phyloP scores from a whole-genome alignment of 2,113 vertebrate species.

The Panurus biarmicus region DNA sequence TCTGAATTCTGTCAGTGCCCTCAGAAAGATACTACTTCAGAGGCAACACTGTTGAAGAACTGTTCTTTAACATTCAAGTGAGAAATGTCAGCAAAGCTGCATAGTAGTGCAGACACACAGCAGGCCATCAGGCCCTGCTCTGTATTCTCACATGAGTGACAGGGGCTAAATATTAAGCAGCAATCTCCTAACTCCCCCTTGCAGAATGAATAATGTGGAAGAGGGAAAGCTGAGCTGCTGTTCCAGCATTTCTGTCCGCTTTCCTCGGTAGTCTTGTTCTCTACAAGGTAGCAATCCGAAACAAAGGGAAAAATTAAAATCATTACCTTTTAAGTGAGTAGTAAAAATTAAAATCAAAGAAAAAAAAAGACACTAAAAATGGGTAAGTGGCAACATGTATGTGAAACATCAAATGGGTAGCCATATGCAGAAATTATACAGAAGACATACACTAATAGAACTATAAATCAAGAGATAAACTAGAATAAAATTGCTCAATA shows the following conservation, averaged over 20 bases:
- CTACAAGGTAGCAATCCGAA: not conserved
- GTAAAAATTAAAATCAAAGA: not conserved
- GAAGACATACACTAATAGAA: not conserved
- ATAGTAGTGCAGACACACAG: not conserved
- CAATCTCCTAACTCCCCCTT: not conserved
- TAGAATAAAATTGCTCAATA: not conserved
- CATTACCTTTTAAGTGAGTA: not conserved
- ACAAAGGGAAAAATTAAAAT: not conserved
- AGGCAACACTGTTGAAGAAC: not conserved
- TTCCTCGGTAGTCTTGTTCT: not conserved
- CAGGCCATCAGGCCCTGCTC: not conserved
- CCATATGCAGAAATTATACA: not conserved
- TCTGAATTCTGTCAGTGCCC: not conserved
- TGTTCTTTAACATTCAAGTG: not conserved
- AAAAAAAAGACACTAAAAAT: not conserved
- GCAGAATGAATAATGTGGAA: not conserved
- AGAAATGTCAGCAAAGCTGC: not conserved
- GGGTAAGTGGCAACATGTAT: not conserved
- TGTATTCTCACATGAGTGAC: not conserved
- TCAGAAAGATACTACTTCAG: not conserved
- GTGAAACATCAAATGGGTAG: not conserved
- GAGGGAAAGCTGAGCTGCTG: not conserved
- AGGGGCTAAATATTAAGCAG: slow-evolving; percentile 7
- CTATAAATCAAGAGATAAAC: not conserved
- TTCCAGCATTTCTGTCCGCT: not conserved